phyloP scores from a whole-genome alignment of 2,113 vertebrate genomes.

The Etheostoma cragini region DNA sequence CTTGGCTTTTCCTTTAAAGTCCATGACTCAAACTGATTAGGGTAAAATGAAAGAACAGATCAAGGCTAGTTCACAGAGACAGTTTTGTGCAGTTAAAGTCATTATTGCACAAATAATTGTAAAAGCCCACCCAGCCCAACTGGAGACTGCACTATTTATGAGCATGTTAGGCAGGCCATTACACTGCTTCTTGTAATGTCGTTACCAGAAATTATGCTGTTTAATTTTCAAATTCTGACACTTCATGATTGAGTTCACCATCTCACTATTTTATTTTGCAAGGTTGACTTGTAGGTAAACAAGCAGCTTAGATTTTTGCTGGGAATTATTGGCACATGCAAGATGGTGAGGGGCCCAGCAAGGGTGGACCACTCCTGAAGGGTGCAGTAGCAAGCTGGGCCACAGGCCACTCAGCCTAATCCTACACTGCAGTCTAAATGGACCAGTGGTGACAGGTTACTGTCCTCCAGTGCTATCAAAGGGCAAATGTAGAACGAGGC shows the following conservation, averaged over 20 bases:
- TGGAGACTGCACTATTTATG: constrained; percentile 31
- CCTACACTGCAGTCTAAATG: constrained; percentile 49
- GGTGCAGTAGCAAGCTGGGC: constrained; percentile 29
- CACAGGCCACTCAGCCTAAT: constrained; percentile 22
- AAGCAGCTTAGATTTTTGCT: constrained; percentile 54
- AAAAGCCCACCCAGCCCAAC: constrained; percentile 35
- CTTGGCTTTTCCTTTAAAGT: constrained; percentile 15
- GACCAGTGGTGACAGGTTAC: constrained; percentile 56
- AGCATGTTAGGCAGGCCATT: constrained; percentile 4
- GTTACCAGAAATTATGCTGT: constrained; percentile 45
- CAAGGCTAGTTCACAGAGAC: constrained; percentile 12
- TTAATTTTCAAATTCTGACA: constrained; percentile 51
- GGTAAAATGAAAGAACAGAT: constrained; percentile 35
- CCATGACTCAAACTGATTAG: constrained; percentile 27
- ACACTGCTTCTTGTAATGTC: constrained; percentile 16
- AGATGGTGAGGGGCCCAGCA: constrained; percentile 37
- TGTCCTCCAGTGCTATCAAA: constrained; percentile 56
- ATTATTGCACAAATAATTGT: constrained; percentile 52
- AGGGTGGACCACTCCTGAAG: constrained; percentile 61
- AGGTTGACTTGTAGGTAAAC: constrained; percentile 57
- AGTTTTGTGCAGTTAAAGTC: constrained; percentile 28
- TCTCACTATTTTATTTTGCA: constrained; percentile 31
- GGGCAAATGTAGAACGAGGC: constrained; percentile 51
- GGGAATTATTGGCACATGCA: constrained; percentile 55
- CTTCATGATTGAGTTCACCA: constrained; percentile 25